Evolutionary conservation across 2,113 vertebrate genomes (phyloP).

Genomic region (Poecile atricapillus): DNA sequence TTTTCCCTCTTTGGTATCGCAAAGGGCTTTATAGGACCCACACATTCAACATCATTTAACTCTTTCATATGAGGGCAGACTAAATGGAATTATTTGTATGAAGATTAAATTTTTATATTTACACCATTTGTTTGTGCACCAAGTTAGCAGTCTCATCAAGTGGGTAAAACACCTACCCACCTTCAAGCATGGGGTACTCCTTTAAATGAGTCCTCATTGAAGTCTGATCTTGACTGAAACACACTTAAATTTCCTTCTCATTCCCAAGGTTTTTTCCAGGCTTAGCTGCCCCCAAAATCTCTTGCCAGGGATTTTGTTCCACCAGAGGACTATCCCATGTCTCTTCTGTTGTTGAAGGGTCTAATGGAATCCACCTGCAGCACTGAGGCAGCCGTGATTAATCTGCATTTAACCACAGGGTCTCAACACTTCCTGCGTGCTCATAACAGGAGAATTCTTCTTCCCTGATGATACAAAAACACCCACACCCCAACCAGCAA

Average conservation of each 20-base stretch:
- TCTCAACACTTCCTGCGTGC: not conserved
- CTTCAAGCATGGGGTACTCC: not conserved
- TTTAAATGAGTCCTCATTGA: not conserved
- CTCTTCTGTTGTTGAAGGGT: conserved; percentile 25
- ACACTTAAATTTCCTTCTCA: not conserved
- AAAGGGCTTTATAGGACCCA: not conserved
- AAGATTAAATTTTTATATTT: not conserved
- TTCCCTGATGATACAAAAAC: not conserved
- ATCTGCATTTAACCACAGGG: conserved; percentile 18
- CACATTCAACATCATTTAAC: not conserved
- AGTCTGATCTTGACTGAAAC: not conserved
- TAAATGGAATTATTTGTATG: not conserved
- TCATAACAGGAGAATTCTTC: not conserved
- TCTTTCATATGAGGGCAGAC: not conserved
- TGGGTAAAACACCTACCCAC: not conserved
- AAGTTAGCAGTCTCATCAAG: not conserved
- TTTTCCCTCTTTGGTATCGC: not conserved
- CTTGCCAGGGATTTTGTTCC: conserved; percentile 1
- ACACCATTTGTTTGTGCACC: not conserved
- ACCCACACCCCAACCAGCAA: not conserved
- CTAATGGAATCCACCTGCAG: conserved; percentile 49
- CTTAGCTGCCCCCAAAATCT: not conserved
- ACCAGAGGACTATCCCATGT: not conserved
- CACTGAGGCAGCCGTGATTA: not conserved
- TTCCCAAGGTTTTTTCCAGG: not conserved